Conservation (phyloP, 2,113 vertebrate species). For the Zosterops pallidus region DNA sequence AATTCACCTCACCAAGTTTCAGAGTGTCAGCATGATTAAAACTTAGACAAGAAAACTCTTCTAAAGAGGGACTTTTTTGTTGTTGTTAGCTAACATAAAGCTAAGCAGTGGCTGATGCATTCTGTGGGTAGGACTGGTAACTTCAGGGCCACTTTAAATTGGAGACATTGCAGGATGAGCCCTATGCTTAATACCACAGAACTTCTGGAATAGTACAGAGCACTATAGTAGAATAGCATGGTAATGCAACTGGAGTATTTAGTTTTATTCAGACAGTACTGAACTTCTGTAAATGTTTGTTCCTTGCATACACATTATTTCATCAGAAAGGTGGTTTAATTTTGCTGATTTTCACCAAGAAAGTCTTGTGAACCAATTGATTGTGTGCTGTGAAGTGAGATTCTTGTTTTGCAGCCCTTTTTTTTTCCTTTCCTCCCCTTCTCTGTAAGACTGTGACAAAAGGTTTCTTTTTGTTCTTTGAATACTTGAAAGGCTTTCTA, state of each 20-base stretch:
- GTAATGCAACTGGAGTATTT: not conserved
- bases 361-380: not conserved
- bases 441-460: not conserved
- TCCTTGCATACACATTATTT: fast-evolving
- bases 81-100: not conserved
- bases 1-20: not conserved
- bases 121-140: not conserved
- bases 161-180: not conserved
- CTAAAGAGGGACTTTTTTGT: not conserved
- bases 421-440: not conserved
- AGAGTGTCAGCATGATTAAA: not conserved
- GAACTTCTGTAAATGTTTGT: not conserved
- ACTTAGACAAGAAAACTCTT: not conserved
- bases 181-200: not conserved
- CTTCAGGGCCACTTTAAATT: not conserved
- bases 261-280: not conserved
- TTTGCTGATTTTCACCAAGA: not conserved
- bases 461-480: slow-evolving; percentile 31
- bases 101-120: not conserved
- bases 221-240: fast-evolving
- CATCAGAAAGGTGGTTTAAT: not conserved
- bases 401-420: not conserved
- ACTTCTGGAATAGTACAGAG: not conserved
- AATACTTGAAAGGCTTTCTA: slow-evolving; percentile 42
- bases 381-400: not conserved